phyloP scores from a whole-genome alignment of 2,888 invertebrate genomes.

The Acronicta alni region DNA sequence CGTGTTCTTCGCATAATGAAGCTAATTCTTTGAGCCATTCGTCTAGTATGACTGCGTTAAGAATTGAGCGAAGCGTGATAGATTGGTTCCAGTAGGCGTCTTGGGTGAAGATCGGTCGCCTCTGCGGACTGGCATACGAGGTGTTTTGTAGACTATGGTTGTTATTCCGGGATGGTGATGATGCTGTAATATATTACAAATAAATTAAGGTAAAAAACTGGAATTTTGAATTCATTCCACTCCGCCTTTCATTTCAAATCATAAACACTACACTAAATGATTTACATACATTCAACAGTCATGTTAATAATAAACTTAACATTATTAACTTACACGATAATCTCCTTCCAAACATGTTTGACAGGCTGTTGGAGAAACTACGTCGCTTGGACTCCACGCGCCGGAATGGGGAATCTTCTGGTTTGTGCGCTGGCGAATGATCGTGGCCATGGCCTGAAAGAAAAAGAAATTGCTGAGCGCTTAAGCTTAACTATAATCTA shows the following conservation, averaged over 20 bases:
- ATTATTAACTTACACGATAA: conserved; percentile 75
- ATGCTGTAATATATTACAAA: conserved; percentile 53
- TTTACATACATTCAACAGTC: too few species aligned
- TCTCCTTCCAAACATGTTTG: conserved; percentile 93
- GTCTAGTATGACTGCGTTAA: conserved; percentile 95
- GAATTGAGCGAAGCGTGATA: conserved; percentile 77
- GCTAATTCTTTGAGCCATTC: conserved; percentile 99
- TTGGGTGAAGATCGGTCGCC: conserved; percentile 76
- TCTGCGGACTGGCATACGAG: conserved; percentile 66
- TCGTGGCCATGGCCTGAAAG: conserved; percentile 60
- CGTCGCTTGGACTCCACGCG: conserved; percentile 92
- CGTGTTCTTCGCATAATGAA: conserved; percentile 98
- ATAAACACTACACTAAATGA: too few species aligned
- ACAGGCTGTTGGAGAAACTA: conserved; percentile 93
- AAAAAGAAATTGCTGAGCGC: not conserved
- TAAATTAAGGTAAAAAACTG: not conserved
- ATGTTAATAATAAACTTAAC: too few species aligned
- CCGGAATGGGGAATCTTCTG: conserved; percentile 89
- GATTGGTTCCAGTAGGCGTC: conserved; percentile 86
- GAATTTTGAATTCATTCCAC: too few species aligned
- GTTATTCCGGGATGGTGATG: conserved; percentile 66
- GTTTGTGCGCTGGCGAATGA: conserved; percentile 48
- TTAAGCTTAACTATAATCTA: too few species aligned
- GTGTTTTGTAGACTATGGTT: conserved; percentile 62
- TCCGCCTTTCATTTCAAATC: too few species aligned